Evolutionary conservation across 2,888 invertebrate species (phyloP), one percentile per base, ranked within the genome.

Genomic region (Xanthia togata): DNA sequence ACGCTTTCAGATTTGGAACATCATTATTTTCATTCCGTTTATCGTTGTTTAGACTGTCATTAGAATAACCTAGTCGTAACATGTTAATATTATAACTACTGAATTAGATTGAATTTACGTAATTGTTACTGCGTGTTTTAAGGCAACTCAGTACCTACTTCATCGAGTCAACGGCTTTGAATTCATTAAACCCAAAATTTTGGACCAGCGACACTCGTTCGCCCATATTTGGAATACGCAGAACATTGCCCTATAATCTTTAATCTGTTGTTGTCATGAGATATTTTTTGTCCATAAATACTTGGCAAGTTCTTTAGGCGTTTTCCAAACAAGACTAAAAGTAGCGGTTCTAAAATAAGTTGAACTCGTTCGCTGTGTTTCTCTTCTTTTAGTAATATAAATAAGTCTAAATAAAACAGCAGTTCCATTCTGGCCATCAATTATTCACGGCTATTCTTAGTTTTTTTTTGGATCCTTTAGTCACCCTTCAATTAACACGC

Each of bases 191-290:
- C 88, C 90, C 83, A 81, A 92, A 92, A 92, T 85, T 89, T 89
- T 85, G 68, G 80, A 80, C 76, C 85, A 85, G 86, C 90, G 90
- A 90, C 89, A 91, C 89, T 89, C 84, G 88, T 85, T 83, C 84
- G 38, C 79, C 91, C 91, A 85, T 91, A 90, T 91, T 91, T 89
- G 91, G 93, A 84, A 82, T 74, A 85, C 89, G 71, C 88, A 91
- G 89, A 88, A 88, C 91, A 88, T 90, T 91, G 90, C 87, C 89
- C 90, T 87, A 87, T 88, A 91, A 92, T 92, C 91, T 91, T 89
- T 86, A 89, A 92, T 92, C 89, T 89, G 83, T 84, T 85, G 82
- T 87, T 83, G 84, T 78, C 80, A 81, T 86, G 82, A 76, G 82
- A 84, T 83, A 82, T 86, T 82, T 87, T 82, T 83, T 84, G 63